Evolutionary conservation across 2,797 vertebrate species (phyloP).

Genomic region (Thalassophryne amazonica): DNA sequence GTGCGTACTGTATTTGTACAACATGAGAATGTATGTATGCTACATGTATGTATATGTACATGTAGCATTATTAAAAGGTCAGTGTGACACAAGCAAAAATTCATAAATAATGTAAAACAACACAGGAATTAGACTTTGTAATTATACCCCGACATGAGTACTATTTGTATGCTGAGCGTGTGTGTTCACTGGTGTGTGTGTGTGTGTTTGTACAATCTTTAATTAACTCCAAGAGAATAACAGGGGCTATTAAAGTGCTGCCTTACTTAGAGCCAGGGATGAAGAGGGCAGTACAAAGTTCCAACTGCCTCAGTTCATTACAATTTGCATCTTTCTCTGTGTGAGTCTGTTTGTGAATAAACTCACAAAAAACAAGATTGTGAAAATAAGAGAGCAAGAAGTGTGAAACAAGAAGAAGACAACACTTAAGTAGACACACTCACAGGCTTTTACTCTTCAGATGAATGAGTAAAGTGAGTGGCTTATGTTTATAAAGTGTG

Average conservation of each 20-base stretch:
- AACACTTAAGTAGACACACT: constrained; percentile 11
- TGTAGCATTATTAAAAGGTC: constrained; percentile 68
- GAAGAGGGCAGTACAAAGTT: constrained; percentile 10
- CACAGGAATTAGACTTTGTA: constrained; percentile 74
- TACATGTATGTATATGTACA: constrained; percentile 1
- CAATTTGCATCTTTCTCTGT: constrained; percentile 18
- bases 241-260: constrained; percentile 43
- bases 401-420: background rate
- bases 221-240: constrained; percentile 64
- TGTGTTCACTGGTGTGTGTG: constrained; percentile 5
- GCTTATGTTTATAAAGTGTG: constrained; percentile 36
- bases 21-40: too few relatives aligned
- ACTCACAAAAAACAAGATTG: background rate
- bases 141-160: constrained; percentile 56
- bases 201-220: constrained; percentile 40
- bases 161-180: background rate
- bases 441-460: constrained; percentile 11
- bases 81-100: constrained; percentile 56
- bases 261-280: constrained; percentile 33
- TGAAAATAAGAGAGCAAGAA: background rate
- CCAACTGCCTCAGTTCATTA: constrained; percentile 24
- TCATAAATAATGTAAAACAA: constrained; percentile 74
- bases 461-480: constrained; percentile 29
- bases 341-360: background rate
- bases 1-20: too few relatives aligned